Evolutionary conservation across 2,888 invertebrate species (phyloP).

Genomic region (Cosmia trapezina): DNA sequence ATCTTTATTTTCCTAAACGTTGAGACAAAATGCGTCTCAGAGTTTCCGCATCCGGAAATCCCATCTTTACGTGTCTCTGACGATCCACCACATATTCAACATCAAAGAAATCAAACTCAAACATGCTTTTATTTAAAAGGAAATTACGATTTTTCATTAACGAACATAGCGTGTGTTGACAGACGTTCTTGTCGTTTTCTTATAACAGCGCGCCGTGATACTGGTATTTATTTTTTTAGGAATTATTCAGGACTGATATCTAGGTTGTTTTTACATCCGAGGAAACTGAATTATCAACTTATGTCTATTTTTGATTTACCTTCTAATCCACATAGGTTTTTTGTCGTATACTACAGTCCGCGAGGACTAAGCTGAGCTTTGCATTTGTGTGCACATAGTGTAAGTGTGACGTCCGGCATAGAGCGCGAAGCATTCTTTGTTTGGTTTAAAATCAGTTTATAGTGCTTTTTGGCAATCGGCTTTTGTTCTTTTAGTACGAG

Average conservation of each 20-base stretch:
- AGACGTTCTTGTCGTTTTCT: not conserved
- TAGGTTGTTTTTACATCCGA: too few species aligned
- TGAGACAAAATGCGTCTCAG: conserved; percentile 1
- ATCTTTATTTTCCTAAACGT: not conserved
- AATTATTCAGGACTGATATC: conserved; percentile 5
- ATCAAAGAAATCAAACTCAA: conserved; percentile 35
- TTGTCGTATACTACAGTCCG: not conserved
- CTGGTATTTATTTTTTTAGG: conserved; percentile 6
- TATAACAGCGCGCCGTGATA: not conserved
- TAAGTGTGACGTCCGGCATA: too few species aligned
- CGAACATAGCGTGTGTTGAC: conserved; percentile 21
- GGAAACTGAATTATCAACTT: too few species aligned
- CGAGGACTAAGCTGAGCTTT: too few species aligned
- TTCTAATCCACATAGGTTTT: too few species aligned
- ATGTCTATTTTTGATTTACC: too few species aligned
- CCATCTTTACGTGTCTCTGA: not conserved
- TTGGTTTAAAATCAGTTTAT: too few species aligned
- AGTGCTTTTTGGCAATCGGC: too few species aligned
- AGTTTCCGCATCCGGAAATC: conserved; percentile 4
- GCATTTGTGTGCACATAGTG: too few species aligned
- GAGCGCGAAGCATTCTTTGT: too few species aligned
- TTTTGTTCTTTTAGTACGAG: too few species aligned
- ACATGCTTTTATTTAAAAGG: conserved; percentile 7
- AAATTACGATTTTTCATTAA: conserved; percentile 24
- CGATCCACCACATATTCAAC: not conserved